Evolutionary conservation across 2,797 vertebrate genomes (phyloP).

Genomic region (Chiroxiphia lanceolata): DNA sequence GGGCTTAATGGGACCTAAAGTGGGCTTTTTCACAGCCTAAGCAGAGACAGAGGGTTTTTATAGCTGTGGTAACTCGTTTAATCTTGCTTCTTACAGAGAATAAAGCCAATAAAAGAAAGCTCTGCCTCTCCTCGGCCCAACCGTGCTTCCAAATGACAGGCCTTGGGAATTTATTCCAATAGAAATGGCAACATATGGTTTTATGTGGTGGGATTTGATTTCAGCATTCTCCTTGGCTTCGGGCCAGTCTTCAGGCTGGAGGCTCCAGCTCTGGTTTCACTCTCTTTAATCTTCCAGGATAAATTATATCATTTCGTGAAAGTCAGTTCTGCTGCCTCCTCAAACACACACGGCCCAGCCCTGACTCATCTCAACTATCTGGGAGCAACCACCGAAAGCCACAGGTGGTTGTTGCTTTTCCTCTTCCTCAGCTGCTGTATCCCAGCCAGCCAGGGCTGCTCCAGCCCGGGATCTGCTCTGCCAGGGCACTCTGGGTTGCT

Average conservation of each 20-base stretch:
- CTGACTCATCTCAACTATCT: not conserved
- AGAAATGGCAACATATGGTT: not conserved
- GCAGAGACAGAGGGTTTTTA: not conserved
- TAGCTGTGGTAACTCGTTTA: not conserved
- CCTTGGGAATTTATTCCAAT: not conserved
- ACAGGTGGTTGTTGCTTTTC: not conserved
- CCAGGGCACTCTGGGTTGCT: not conserved
- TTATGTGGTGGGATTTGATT: slow-evolving; percentile 20
- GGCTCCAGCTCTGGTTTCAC: not conserved
- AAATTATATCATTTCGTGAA: not conserved
- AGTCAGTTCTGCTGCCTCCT: not conserved
- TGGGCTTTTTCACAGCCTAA: not conserved
- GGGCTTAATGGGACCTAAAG: not conserved
- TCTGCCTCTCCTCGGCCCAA: not conserved
- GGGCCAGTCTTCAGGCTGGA: not conserved
- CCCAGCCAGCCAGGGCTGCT: not conserved
- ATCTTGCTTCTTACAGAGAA: not conserved
- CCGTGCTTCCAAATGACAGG: not conserved
- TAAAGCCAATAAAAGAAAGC: not conserved
- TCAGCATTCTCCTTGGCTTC: not conserved
- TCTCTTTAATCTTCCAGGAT: slow-evolving; percentile 13
- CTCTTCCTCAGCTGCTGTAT: not conserved
- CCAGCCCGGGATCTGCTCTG: not conserved
- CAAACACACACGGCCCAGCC: not conserved
- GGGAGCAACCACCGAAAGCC: not conserved